Conservation (phyloP, 2,797 vertebrate species). For the Phrynocephalus vlangalii region DNA sequence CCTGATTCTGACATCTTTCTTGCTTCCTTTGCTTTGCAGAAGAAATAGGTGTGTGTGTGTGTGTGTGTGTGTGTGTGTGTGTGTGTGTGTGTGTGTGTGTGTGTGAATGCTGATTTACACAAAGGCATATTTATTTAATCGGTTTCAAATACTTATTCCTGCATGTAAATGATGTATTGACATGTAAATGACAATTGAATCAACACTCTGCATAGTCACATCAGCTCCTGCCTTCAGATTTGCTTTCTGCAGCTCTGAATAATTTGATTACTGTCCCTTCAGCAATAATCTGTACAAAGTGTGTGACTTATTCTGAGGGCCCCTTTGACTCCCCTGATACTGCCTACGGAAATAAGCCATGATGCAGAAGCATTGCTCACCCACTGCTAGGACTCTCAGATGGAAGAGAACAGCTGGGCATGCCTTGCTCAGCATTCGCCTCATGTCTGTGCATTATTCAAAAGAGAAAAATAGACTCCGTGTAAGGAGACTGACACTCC, state of each 20-base stretch:
- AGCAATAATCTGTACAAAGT: slow-evolving; percentile 58
- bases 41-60: neutral
- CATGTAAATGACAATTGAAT: slow-evolving; percentile 8
- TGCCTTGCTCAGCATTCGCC: slow-evolving; percentile 76
- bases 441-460: slow-evolving; percentile 71
- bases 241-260: neutral
- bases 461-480: slow-evolving; percentile 65
- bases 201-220: slow-evolving; percentile 49
- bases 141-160: neutral
- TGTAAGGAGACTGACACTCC: slow-evolving; percentile 48
- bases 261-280: slow-evolving; percentile 46
- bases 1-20: too few species aligned
- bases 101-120: neutral
- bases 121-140: neutral
- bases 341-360: slow-evolving; percentile 64
- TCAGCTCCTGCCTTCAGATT: slow-evolving; percentile 50
- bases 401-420: slow-evolving; percentile 84
- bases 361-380: slow-evolving; percentile 67
- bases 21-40: neutral
- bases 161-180: neutral
- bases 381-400: slow-evolving; percentile 71
- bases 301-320: slow-evolving; percentile 53
- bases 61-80: too few species aligned
- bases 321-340: slow-evolving; percentile 50
- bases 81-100: neutral